Conservation (phyloP, 1,140 invertebrate genomes). For the Ephestia elutella region DNA sequence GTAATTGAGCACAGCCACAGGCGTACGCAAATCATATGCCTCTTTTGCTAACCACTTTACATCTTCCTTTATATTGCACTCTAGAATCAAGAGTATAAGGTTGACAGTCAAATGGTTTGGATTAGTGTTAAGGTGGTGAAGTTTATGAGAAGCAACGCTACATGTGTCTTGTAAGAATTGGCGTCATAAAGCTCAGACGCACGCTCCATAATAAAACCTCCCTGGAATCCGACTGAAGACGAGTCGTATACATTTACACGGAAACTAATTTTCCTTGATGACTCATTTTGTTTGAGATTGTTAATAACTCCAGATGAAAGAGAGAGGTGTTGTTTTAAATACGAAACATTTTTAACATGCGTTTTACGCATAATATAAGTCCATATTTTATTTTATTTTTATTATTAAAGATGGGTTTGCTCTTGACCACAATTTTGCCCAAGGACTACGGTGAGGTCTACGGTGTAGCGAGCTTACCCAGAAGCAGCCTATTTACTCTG, state of each 20-base stretch:
- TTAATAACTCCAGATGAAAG: not conserved
- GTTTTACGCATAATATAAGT: no score
- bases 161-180: constrained; percentile 9
- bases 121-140: not conserved
- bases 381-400: no score
- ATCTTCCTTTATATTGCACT: not conserved
- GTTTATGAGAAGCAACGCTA: constrained; percentile 2
- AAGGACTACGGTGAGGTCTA: no score
- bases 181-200: constrained; percentile 7
- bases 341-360: no score
- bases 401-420: no score
- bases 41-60: constrained; percentile 1
- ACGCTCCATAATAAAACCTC: constrained; percentile 1
- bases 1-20: not conserved
- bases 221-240: not conserved
- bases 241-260: not conserved
- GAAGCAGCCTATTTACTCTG: no score
- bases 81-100: not conserved
- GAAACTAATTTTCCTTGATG: not conserved
- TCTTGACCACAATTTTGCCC: no score
- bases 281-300: not conserved
- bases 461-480: no score
- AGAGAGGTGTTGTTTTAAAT: no score
- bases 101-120: not conserved
- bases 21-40: constrained; percentile 6